phyloP scores from a whole-genome alignment of 2,113 vertebrate genomes.

The Petrocephalus zakoni region DNA sequence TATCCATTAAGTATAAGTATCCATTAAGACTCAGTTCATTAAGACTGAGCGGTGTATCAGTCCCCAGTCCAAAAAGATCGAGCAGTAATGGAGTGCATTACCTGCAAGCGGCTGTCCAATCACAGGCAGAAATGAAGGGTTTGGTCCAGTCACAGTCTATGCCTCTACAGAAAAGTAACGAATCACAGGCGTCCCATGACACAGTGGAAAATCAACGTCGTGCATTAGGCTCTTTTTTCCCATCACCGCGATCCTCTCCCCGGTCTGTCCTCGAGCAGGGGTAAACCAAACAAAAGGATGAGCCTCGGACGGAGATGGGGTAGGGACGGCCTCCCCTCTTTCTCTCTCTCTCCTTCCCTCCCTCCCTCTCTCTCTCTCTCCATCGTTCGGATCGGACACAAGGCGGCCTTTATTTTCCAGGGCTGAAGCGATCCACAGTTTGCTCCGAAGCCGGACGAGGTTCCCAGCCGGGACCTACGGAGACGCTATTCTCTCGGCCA shows the following conservation, averaged over 20 bases:
- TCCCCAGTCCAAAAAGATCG: not conserved
- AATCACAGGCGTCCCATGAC: not conserved
- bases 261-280: not conserved
- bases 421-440: slow-evolving; percentile 23
- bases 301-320: slow-evolving; percentile 13
- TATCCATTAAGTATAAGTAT: not conserved
- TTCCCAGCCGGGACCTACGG: not conserved
- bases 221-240: not conserved
- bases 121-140: not conserved
- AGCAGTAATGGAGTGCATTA: not conserved
- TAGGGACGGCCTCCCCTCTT: not conserved
- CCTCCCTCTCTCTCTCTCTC: slow-evolving; percentile 7
- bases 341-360: slow-evolving; percentile 11
- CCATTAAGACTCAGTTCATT: not conserved
- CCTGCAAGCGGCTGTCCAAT: not conserved
- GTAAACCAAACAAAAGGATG: slow-evolving; percentile 7
- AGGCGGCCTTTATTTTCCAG: slow-evolving; percentile 23
- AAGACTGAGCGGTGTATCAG: not conserved
- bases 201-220: not conserved
- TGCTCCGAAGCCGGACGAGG: slow-evolving; percentile 12
- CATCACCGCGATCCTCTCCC: too few species aligned
- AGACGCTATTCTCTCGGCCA: not conserved
- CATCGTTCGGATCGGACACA: not conserved
- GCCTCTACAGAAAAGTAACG: not conserved
- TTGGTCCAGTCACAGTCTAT: not conserved